Conservation (phyloP, 2,797 vertebrate genomes). For the Buphagus erythrorhynchus region DNA sequence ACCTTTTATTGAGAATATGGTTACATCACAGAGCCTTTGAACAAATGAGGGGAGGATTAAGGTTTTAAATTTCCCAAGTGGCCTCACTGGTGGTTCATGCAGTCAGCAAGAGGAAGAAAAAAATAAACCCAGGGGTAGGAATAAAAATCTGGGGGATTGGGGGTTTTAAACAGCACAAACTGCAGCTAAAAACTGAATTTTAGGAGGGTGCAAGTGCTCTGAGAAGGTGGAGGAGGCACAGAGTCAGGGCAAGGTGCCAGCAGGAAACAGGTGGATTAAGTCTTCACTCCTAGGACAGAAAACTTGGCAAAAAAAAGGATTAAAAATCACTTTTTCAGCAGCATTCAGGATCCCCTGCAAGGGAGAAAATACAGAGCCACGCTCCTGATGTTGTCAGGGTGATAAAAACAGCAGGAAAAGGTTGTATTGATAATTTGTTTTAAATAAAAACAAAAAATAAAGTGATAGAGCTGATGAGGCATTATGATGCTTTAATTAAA, state of each 20-base stretch:
- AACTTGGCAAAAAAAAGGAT: neutral
- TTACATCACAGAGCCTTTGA: conserved; percentile 45
- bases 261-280: conserved; percentile 62
- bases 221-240: neutral
- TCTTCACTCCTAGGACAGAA: neutral
- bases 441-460: neutral
- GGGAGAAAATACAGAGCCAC: neutral
- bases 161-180: neutral
- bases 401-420: neutral
- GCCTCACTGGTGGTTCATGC: neutral
- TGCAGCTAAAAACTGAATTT: neutral
- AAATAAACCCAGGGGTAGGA: neutral
- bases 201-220: neutral
- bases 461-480: neutral
- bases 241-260: neutral
- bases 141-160: accelerated
- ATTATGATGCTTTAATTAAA: neutral
- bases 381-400: neutral
- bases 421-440: accelerated
- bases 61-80: conserved; percentile 45
- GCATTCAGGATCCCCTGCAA: neutral
- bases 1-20: conserved; percentile 49
- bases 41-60: conserved; percentile 43
- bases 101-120: neutral
- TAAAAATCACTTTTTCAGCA: neutral